Evolutionary conservation across 2,888 invertebrate species (phyloP).

Genomic region (Habrosyne pyritoides): DNA sequence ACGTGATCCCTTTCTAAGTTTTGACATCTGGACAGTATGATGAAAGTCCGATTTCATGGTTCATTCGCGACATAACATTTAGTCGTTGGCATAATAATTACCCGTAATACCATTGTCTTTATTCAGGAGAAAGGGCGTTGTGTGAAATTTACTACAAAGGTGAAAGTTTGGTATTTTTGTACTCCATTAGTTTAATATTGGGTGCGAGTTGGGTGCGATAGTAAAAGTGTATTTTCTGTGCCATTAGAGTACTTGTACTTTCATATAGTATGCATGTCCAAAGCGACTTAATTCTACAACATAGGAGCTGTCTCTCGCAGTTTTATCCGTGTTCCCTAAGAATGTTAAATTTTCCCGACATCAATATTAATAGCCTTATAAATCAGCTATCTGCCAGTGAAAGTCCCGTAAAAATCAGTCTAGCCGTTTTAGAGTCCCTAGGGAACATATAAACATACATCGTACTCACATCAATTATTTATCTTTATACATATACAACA

Average conservation of each 20-base stretch:
- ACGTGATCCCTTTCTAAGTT: background rate
- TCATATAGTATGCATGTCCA: too few relatives aligned
- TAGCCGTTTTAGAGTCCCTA: too few relatives aligned
- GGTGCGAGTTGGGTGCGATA: conserved; percentile 34
- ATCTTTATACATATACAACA: too few relatives aligned
- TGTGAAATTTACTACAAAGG: conserved; percentile 45
- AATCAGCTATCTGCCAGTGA: too few relatives aligned
- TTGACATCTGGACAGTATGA: conserved; percentile 1
- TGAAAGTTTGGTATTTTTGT: conserved; percentile 58
- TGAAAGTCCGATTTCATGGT: conserved; percentile 1
- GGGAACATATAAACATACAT: too few relatives aligned
- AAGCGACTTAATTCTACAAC: too few relatives aligned
- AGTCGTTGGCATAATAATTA: conserved; percentile 59
- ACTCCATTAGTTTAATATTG: conserved; percentile 22
- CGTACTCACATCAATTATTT: too few relatives aligned
- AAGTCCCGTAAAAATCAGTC: too few relatives aligned
- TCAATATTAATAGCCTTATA: too few relatives aligned
- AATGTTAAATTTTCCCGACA: too few relatives aligned
- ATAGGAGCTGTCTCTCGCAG: too few relatives aligned
- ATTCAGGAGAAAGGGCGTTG: conserved; percentile 63
- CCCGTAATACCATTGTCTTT: conserved; percentile 70
- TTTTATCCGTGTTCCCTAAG: too few relatives aligned
- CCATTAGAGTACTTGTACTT: background rate
- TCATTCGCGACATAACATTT: conserved; percentile 54
- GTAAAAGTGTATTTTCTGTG: conserved; percentile 43